Base-by-base conservation (phyloP, 2,113 vertebrate genomes). In the Atractosteus spatula region DNA sequence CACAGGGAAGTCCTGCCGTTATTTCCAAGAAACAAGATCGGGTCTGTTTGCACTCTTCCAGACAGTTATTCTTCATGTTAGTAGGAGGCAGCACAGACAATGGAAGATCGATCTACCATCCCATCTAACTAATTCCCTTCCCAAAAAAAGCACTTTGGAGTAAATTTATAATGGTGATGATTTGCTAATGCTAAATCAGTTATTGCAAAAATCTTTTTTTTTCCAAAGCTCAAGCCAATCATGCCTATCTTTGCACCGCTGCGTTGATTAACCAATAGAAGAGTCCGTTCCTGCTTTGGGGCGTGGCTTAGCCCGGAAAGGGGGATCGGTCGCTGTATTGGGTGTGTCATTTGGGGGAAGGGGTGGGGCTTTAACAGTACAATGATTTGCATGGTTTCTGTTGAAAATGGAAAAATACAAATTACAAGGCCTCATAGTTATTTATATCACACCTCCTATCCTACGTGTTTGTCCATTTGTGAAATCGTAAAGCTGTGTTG, bases 321-420 rank as follows among this genome's bases (percentile, higher is more conserved):
- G 7, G 56, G 56, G 56, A 59, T 2, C 2, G 1, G 56, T 14
- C 3, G n/a, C 1, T 14, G 56, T 7, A 59, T 4, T 11, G 56
- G 56, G 56, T 14, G 56, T 7, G 56, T 29, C 29, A 29, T 69
- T 75, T 76, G 51, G 41, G 70, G 0, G 7, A 42, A 4, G 64
- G 44, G 62, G 14, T n/a, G 42, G 65, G 43, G n/a, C 45, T 61
- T 63, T 51, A 62, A 76, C 71, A 47, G 55, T 76, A 69, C 62
- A 16, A 17, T 72, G 59, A 63, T 73, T 78, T 77, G 83, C 84
- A 83, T 83, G 85, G 82, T 62, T 74, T 75, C 55, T 67, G 64
- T 73, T 71, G 55, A 67, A 66, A 47, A 45, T 59, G 71, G 74
- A 68, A 59, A 69, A 74, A 66, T 41, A 29, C 29, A 29, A 65